These are phyloP conservation scores for Cladorhizidae sp. DNA, from an alignment of 37 sponge, comb jelly and placozoan genomes.

Conservation along the genomic window DNA sequence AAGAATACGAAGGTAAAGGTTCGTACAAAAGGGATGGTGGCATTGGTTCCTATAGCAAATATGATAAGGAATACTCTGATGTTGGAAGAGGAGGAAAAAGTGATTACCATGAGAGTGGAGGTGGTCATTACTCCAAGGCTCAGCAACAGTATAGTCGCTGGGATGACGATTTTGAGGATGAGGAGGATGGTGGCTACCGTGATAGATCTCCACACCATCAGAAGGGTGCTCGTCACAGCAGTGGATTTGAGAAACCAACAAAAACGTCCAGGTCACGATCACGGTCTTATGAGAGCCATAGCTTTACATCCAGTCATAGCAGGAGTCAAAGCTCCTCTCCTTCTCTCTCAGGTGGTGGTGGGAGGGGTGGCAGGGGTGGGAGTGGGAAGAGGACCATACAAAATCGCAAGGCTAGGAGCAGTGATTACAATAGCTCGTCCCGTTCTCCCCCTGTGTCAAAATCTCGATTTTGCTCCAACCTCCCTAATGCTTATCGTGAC, in stretches of 20 bases:
- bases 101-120: conserved; percentile 1
- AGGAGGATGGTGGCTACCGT: conserved; percentile 18
- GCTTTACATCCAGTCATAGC: background rate
- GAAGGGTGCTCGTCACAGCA: background rate
- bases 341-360: background rate
- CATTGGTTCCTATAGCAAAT: background rate
- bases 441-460: conserved; percentile 12
- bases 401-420: background rate
- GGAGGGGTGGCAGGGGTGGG: background rate
- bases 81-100: conserved; percentile 9
- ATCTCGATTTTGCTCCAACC: background rate
- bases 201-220: conserved; percentile 20
- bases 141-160: background rate
- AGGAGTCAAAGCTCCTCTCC: conserved; percentile 21
- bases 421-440: background rate
- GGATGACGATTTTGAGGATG: background rate
- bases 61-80: background rate
- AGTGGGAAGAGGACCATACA: conserved; percentile 8
- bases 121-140: conserved; percentile 1
- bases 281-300: background rate
- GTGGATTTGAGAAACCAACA: background rate
- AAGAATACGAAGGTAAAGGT: conserved; percentile 1
- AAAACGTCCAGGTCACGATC: background rate
- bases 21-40: background rate
- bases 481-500: background rate